Conservation (phyloP, 2,797 vertebrate species). For the Pampus argenteus region DNA sequence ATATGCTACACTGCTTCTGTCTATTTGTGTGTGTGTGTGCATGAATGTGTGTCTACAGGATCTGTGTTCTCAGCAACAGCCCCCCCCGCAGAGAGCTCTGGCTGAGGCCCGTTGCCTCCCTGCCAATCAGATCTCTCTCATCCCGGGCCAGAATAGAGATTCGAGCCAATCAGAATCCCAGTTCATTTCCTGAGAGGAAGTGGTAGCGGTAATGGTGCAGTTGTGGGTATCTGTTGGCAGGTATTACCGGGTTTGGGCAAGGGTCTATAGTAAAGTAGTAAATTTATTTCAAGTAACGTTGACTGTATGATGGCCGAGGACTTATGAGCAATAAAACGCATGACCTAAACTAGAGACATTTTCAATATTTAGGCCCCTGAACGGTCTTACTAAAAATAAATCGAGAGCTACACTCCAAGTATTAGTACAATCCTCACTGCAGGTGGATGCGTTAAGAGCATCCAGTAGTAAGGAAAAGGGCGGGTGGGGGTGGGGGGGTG, state of each 20-base stretch:
- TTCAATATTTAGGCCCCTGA: neutral
- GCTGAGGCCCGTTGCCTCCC: constrained; percentile 24
- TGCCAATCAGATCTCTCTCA: constrained; percentile 71
- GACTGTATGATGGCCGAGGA: constrained; percentile 25
- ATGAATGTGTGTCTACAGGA: constrained; percentile 21
- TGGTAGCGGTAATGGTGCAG: constrained; percentile 38
- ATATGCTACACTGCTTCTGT: constrained; percentile 20
- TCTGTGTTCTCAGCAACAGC: constrained; percentile 47
- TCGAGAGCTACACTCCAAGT: no score
- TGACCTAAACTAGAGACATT: neutral
- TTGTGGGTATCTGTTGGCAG: constrained; percentile 52
- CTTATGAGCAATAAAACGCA: constrained; percentile 7
- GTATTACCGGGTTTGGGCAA: constrained; percentile 13
- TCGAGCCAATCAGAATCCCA: constrained; percentile 64
- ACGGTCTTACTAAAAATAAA: no score
- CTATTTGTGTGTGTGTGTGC: constrained; percentile 16
- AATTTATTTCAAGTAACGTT: constrained; percentile 43
- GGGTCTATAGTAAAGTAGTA: constrained; percentile 24
- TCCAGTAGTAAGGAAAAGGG: neutral
- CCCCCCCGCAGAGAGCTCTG: constrained; percentile 58
- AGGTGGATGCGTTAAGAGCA: no score
- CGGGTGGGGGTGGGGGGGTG: neutral
- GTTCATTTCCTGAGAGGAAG: constrained; percentile 72
- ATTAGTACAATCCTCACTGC: no score
- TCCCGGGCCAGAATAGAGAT: constrained; percentile 55